These are phyloP conservation scores for Nylanderia fulva DNA, from an alignment of 1,140 invertebrate species.

Conservation along the genomic window DNA sequence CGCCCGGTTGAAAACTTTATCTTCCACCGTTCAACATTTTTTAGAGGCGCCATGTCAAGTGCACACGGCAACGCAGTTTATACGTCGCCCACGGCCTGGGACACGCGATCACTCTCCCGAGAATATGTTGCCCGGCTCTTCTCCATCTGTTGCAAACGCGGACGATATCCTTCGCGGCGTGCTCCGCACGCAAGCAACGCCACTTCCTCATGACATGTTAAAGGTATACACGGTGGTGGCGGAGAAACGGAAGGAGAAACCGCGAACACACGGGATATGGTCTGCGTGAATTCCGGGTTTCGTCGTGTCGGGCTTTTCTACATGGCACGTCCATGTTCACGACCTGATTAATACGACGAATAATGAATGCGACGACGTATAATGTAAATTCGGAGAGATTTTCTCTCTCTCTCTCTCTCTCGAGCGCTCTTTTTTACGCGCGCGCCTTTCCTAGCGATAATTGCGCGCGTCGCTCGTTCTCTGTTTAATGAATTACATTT, in stretches of 20 bases:
- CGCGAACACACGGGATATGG: slow-evolving; percentile 43
- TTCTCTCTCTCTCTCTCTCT: neutral
- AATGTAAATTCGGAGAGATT: slow-evolving; percentile 12
- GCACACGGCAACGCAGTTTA: slow-evolving; percentile 27
- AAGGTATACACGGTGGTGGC: slow-evolving; percentile 21
- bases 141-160: slow-evolving; percentile 51
- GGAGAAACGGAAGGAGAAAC: slow-evolving; percentile 25
- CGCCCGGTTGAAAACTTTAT: slow-evolving; percentile 18
- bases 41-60: slow-evolving; percentile 30
- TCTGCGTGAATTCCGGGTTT: slow-evolving; percentile 41
- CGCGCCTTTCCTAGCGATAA: neutral
- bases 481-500: slow-evolving; percentile 22
- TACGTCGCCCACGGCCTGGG: neutral
- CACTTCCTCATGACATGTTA: slow-evolving; percentile 50
- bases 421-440: too few relatives aligned
- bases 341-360: slow-evolving; percentile 50
- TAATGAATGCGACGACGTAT: slow-evolving; percentile 18
- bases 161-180: slow-evolving; percentile 22
- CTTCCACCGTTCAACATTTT: slow-evolving; percentile 39
- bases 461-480: neutral
- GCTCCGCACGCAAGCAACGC: slow-evolving; percentile 20
- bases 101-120: slow-evolving; percentile 55
- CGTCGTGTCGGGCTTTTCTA: neutral
- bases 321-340: slow-evolving; percentile 2
- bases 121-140: slow-evolving; percentile 33